These are phyloP conservation scores for Drosophila novamexicana DNA, from an alignment of 1,140 invertebrate species.

Conservation along the genomic window DNA sequence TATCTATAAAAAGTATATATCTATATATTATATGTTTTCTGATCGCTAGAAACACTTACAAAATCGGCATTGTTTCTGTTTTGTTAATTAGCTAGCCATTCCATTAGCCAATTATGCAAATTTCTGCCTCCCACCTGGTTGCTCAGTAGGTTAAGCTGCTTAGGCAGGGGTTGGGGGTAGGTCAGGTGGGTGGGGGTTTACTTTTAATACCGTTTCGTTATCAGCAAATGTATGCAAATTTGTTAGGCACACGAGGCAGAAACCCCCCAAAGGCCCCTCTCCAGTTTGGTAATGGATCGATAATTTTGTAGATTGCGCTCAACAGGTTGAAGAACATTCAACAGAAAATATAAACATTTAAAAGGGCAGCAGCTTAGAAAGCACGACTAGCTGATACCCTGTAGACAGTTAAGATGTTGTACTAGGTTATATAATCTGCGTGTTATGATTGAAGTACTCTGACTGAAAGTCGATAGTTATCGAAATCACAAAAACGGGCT, in stretches of 20 bases:
- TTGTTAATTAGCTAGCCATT: background rate
- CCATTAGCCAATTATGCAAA: constrained; percentile 2
- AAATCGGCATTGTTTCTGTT: background rate
- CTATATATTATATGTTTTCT: background rate
- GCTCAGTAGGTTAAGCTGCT: constrained; percentile 33
- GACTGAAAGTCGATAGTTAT: too few species aligned
- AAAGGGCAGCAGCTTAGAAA: background rate
- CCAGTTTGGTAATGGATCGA: constrained; percentile 35
- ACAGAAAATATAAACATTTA: background rate
- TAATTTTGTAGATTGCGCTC: constrained; percentile 42
- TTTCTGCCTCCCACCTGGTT: background rate
- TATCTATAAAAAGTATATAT: too few species aligned
- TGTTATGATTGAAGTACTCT: too few species aligned
- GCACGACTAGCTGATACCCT: background rate
- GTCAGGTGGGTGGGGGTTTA: background rate
- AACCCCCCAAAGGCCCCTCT: background rate
- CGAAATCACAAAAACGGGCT: too few species aligned
- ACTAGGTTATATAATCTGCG: too few species aligned
- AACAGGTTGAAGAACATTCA: constrained; percentile 45
- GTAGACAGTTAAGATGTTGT: background rate
- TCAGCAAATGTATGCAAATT: constrained; percentile 46
- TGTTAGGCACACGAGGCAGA: constrained; percentile 27
- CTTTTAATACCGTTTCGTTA: constrained; percentile 32
- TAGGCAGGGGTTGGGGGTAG: background rate
- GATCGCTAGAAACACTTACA: background rate